phyloP scores from a whole-genome alignment of 2,797 vertebrate species.

The Mastacembelus armatus region DNA sequence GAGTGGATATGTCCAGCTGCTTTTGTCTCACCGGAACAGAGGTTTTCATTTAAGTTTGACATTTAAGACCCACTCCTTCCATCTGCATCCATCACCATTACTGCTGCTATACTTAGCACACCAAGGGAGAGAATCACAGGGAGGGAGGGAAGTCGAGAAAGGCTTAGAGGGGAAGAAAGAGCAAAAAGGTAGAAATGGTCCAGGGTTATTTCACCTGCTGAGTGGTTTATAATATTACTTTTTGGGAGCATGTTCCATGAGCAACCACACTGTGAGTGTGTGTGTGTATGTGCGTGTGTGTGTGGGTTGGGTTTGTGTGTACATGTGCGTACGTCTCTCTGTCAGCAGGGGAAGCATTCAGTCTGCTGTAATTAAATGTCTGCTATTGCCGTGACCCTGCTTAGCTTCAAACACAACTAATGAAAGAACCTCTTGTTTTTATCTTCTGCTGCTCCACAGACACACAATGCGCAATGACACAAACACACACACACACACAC shows the following conservation, averaged over 20 bases:
- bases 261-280: constrained; percentile 47
- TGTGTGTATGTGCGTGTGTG: constrained; percentile 21
- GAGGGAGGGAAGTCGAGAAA: constrained; percentile 30
- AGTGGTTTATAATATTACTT: constrained; percentile 73
- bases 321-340: constrained; percentile 15
- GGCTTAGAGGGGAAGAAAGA: constrained; percentile 36
- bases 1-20: constrained; percentile 64
- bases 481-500: no score
- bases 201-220: constrained; percentile 64
- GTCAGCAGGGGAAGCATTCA: constrained; percentile 56
- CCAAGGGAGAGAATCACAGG: constrained; percentile 15
- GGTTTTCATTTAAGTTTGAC: constrained; percentile 76
- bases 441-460: constrained; percentile 52
- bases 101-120: constrained; percentile 60
- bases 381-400: constrained; percentile 64
- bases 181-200: constrained; percentile 26
- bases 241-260: constrained; percentile 61
- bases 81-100: constrained; percentile 78
- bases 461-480: no score
- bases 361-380: constrained; percentile 75
- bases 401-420: constrained; percentile 75
- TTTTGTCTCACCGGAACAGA: constrained; percentile 63
- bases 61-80: constrained; percentile 73
- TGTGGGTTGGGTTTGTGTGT: no score
- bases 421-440: constrained; percentile 75